phyloP scores from a whole-genome alignment of 2,113 vertebrate genomes.

The Dinomys branickii region DNA sequence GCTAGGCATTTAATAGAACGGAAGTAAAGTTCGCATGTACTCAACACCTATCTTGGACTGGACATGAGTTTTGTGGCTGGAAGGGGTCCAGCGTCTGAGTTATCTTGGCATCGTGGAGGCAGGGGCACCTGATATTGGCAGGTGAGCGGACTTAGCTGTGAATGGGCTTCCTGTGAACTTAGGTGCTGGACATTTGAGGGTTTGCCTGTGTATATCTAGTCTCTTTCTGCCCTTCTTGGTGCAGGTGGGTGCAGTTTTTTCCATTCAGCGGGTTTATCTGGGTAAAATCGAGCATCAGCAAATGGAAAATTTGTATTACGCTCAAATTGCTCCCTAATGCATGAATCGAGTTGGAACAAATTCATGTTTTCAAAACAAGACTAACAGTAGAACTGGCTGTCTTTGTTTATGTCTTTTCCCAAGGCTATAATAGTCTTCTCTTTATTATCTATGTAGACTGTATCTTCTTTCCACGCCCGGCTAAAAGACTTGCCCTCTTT shows the following conservation, averaged over 20 bases:
- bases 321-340: background rate
- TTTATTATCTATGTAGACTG: background rate
- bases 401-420: background rate
- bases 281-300: conserved; percentile 16
- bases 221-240: background rate
- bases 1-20: background rate
- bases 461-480: background rate
- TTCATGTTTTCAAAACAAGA: conserved; percentile 22
- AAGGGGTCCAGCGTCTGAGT: background rate
- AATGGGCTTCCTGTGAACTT: background rate
- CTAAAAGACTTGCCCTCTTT: background rate
- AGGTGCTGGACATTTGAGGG: background rate
- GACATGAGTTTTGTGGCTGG: background rate
- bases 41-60: background rate
- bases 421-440: background rate
- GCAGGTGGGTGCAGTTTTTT: background rate
- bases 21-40: background rate
- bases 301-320: background rate
- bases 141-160: background rate
- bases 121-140: background rate
- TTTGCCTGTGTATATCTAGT: background rate
- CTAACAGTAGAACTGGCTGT: background rate
- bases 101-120: background rate
- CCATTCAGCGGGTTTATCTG: background rate
- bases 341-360: conserved; percentile 11